Evolutionary conservation across 2,888 invertebrate species (phyloP).

Genomic region (Patella depressa): DNA sequence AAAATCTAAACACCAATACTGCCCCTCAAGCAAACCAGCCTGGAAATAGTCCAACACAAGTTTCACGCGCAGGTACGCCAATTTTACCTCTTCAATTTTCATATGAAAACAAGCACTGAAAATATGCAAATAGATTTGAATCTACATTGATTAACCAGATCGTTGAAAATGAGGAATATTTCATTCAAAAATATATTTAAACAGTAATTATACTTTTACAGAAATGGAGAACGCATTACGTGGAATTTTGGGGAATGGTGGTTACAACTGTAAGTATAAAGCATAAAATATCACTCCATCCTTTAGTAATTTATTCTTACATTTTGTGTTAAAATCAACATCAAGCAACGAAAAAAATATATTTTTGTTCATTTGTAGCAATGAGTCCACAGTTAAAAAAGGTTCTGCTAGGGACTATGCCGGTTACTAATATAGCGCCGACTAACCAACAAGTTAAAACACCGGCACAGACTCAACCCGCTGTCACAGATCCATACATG

Average conservation of each 20-base stretch:
- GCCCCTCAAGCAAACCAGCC: neutral
- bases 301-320: neutral
- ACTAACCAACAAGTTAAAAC: neutral
- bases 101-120: neutral
- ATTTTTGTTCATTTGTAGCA: neutral
- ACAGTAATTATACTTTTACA: too few relatives aligned
- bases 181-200: too few relatives aligned
- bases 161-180: too few relatives aligned
- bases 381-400: conserved; percentile 4
- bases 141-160: too few relatives aligned
- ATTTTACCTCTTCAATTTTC: neutral
- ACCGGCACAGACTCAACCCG: too few relatives aligned
- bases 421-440: neutral
- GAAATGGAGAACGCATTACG: too few relatives aligned
- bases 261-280: too few relatives aligned
- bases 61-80: neutral
- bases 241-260: too few relatives aligned
- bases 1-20: neutral
- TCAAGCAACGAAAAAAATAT: too few relatives aligned
- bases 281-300: too few relatives aligned
- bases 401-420: neutral
- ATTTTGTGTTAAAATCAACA: neutral
- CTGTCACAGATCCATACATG: too few relatives aligned
- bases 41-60: neutral
- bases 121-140: neutral